phyloP scores from a whole-genome alignment of 2,888 invertebrate species.

The Drosophila ezoana region DNA sequence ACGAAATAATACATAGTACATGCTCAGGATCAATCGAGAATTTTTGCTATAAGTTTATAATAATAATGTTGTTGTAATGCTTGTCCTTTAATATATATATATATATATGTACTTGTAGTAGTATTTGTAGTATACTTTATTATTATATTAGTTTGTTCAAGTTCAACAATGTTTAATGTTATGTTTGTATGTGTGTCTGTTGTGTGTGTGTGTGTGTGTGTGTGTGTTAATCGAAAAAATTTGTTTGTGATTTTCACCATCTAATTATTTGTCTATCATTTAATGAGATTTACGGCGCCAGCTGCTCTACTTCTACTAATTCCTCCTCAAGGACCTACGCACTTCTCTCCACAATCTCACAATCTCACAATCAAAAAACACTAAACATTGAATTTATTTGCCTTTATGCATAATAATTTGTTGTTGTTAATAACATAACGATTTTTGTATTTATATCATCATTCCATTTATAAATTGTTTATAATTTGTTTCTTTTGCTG shows the following conservation, averaged over 20 bases:
- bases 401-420: constrained; percentile 68
- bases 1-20: constrained; percentile 66
- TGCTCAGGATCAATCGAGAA: constrained; percentile 71
- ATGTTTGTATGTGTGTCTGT: constrained; percentile 24
- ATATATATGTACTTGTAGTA: constrained; percentile 48
- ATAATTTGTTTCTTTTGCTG: constrained; percentile 30
- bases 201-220: constrained; percentile 9
- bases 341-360: constrained; percentile 40
- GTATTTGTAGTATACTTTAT: constrained; percentile 38
- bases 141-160: constrained; percentile 58
- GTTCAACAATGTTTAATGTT: constrained; percentile 68
- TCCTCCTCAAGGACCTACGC: constrained; percentile 6
- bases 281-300: constrained; percentile 66
- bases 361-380: constrained; percentile 73
- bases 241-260: constrained; percentile 55
- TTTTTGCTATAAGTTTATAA: constrained; percentile 63
- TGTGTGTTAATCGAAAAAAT: constrained; percentile 44
- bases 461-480: constrained; percentile 56
- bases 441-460: constrained; percentile 60
- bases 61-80: constrained; percentile 65
- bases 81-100: constrained; percentile 54
- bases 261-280: constrained; percentile 80
- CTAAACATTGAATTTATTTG: constrained; percentile 65
- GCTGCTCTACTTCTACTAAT: constrained; percentile 3
- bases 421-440: constrained; percentile 64